Conservation (phyloP, 2,797 vertebrate species). For the Neosalanx taihuensis region DNA sequence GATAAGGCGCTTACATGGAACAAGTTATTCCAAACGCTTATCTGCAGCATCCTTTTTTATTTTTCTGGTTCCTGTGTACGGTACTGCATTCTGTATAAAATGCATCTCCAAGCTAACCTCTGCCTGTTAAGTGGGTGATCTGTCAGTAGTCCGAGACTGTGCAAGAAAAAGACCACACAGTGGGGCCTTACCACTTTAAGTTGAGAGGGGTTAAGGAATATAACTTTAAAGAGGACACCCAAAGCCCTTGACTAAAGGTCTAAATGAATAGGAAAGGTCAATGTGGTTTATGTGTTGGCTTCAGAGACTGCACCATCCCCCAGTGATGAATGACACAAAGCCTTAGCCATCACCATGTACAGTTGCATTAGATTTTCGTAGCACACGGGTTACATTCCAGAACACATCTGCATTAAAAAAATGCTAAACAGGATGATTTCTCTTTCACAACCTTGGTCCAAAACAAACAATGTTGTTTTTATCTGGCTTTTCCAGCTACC, state of each 20-base stretch:
- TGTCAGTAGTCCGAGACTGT: conserved; percentile 61
- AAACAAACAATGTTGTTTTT: conserved; percentile 25
- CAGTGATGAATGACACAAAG: conserved; percentile 61
- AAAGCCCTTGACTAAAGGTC: conserved; percentile 76
- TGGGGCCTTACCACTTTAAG: conserved; percentile 63
- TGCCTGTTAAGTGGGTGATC: conserved; percentile 59
- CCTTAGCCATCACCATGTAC: conserved; percentile 37
- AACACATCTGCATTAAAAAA: conserved; percentile 53
- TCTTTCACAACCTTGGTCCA: conserved; percentile 17
- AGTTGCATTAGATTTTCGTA: conserved; percentile 30
- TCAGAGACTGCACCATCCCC: conserved; percentile 49
- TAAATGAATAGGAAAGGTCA: conserved; percentile 74
- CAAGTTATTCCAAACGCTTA: conserved; percentile 31
- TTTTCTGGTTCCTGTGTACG: conserved; percentile 15
- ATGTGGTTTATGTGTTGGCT: conserved; percentile 65
- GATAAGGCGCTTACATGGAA: conserved; percentile 33
- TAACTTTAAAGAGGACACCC: conserved; percentile 73
- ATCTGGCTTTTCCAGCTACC: conserved; percentile 49
- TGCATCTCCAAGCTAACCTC: conserved; percentile 58
- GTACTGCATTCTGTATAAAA: conserved; percentile 51
- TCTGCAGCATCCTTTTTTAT: conserved; percentile 47
- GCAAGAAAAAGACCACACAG: conserved; percentile 67
- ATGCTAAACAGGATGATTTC: conserved; percentile 21
- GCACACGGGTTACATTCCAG: conserved; percentile 57
- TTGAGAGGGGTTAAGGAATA: conserved; percentile 65